Evolutionary conservation across 2,113 vertebrate species (phyloP), one percentile per base, ranked within the genome.

Genomic region (Phoxinus phoxinus): DNA sequence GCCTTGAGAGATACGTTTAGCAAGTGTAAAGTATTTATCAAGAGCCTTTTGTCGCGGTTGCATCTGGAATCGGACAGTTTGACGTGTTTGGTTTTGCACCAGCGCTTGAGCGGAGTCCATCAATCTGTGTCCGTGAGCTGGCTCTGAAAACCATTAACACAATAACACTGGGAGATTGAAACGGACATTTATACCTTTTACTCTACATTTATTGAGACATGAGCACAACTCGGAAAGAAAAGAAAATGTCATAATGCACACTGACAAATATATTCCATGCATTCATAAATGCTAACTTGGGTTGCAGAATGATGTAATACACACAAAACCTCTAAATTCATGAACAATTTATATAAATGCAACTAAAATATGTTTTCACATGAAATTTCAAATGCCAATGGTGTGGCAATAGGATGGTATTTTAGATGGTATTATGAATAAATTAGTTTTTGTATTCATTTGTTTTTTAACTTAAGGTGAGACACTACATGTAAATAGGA

Each of bases 21-120:
- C 87, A 46, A 85, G 59, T 90, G 88, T 85, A 89, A 90, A 91
- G 88, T 90, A 85, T 86, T 87, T 89, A 90, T 86, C 90, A 92
- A 88, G 90, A 53, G 89, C 89, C 90, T 87, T 90, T 88, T 86
- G 67, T 91, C 90, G 87, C 89, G 90, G 85, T 89, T 87, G 87
- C 90, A 94, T 90, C 91, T 93, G 93, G 92, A 77, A 86, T 91
- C 83, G 71, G 84, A 89, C 84, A 12, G 25, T 27, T 89, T 93
- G 92, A 92, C 92, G 93, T 91, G 90, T 91, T 92, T 93, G 89
- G 89, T 90, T 91, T 92, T 88, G 89, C 86, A 56, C 84, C 61
- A 89, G 25, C 5, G 75, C 61, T 37, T 53, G 58, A 85, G 65
- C 17, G 79, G 73, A 90, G 88, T 92, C 91, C 90, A 91, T 94